Conservation (phyloP, 2,113 vertebrate species). For the Myotis lucifugus region DNA sequence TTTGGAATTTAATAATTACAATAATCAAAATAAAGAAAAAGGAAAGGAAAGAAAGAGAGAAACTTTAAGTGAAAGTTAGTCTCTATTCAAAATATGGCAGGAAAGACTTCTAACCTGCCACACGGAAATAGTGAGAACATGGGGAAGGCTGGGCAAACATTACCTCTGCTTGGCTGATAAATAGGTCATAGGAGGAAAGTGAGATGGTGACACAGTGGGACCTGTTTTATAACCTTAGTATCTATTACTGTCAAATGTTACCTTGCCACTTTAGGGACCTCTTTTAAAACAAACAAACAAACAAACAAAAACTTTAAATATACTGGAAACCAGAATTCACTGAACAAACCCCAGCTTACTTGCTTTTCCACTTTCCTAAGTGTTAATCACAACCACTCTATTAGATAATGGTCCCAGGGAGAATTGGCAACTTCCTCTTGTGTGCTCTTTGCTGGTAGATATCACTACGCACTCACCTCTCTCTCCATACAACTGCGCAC, state of each 20-base stretch:
- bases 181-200: slow-evolving; percentile 61
- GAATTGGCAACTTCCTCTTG: rapidly evolving
- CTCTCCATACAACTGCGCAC: rapidly evolving
- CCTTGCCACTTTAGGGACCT: slow-evolving; percentile 64
- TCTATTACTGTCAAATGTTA: slow-evolving; percentile 75
- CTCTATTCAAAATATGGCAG: slow-evolving; percentile 38
- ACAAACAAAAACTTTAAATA: slow-evolving; percentile 62
- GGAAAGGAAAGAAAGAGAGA: background rate
- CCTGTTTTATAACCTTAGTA: slow-evolving; percentile 64
- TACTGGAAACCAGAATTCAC: slow-evolving; percentile 66
- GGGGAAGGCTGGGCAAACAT: slow-evolving; percentile 21
- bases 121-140: slow-evolving; percentile 52
- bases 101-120: slow-evolving; percentile 64
- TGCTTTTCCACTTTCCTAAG: slow-evolving; percentile 64
- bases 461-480: rapidly evolving
- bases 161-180: slow-evolving; percentile 55
- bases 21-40: background rate
- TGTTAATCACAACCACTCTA: slow-evolving; percentile 60
- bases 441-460: background rate
- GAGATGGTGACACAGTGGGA: slow-evolving; percentile 72
- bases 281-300: background rate
- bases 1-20: slow-evolving; percentile 74
- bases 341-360: background rate
- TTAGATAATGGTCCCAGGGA: background rate
- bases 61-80: slow-evolving; percentile 67